A percentile compares a stretch with the other conserved stretches of the same genome.
These are phyloP conservation scores for Hypsibius dujardini DNA, from an alignment of 1,140 invertebrate species.

Conservation along the genomic window DNA sequence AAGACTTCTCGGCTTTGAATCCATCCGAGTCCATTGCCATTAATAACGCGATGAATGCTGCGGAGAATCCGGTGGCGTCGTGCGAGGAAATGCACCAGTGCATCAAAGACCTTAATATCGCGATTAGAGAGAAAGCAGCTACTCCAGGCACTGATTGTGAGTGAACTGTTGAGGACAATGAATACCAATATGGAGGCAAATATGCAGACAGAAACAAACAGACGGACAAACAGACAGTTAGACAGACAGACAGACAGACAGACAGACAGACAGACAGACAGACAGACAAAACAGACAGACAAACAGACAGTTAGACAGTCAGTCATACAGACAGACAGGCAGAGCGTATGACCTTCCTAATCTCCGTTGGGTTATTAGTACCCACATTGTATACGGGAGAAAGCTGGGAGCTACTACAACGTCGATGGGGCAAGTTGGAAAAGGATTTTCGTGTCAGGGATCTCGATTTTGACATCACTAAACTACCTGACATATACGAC, in stretches of 20 bases:
- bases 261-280: too few species aligned
- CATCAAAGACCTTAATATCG: neutral
- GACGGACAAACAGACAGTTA: too few species aligned
- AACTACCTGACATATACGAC: constrained; percentile 98
- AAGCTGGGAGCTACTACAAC: constrained; percentile 93
- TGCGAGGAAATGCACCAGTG: constrained; percentile 2
- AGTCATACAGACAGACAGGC: too few species aligned
- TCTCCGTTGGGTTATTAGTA: neutral
- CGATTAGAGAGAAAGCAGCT: neutral
- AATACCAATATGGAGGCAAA: too few species aligned
- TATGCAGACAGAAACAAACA: too few species aligned
- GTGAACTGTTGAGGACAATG: neutral
- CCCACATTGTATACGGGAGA: constrained; percentile 85
- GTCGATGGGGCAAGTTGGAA: constrained; percentile 94
- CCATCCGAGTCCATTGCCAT: neutral
- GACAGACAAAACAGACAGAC: too few species aligned
- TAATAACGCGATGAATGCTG: neutral
- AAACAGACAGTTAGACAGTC: too few species aligned
- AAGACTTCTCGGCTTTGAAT: neutral
- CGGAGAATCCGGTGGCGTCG: neutral
- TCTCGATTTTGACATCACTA: constrained; percentile 87
- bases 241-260: too few species aligned
- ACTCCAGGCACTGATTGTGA: neutral
- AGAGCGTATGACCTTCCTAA: too few species aligned
- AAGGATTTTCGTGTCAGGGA: constrained; percentile 88